Evolutionary conservation across 2,797 vertebrate species (phyloP), one percentile per base, ranked within the genome.

Genomic region (Sandelia bainsii): DNA sequence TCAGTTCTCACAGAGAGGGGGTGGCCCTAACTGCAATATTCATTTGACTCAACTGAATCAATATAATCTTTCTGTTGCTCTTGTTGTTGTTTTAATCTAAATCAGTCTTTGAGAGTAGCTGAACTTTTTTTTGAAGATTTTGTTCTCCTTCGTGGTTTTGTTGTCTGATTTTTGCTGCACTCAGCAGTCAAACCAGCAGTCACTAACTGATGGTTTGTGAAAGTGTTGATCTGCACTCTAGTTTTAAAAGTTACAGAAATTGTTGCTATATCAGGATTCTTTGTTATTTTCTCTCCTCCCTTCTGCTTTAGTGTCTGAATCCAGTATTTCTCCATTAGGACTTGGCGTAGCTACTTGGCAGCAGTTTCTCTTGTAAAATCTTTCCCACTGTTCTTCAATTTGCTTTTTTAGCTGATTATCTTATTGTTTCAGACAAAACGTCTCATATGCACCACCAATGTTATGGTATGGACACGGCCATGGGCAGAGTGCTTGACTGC

Each of bases 341-440:
- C 34, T 79, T 77, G 64, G 64, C 60, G 62, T 2, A 14, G 45
- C 51, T 19, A 59, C 63, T 66, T 74, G 62, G 32, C 72, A 75
- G 39, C 60, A 37, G 34, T 16, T 53, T 20, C 49, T 17, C 37
- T 70, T 58, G 48, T 56, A 16, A 50, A 62, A 62, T 50, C 22
- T 45, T 19, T 48, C 17, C 6, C 29, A 13, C 42, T 75, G 49
- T 52, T 57, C 10, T 50, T 19, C 5, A 6, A 12, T 20, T 20
- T 34, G 3, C 2, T 23, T 56, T 48, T 46, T 54, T 32, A 29
- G n/a, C 29, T 34, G 13, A 39, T 29, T 42, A 16, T 62, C 23
- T 50, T 40, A 1, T 5, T 29, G 39, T 19, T 14, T 7, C 13
- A 11, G 40, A 5, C 11, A 14, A 6, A 29, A 29, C 19, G 6